Percentiles rank a stretch among this genome's conserved stretches.
Conservation (phyloP, 2,113 vertebrate genomes). For the Colossoma macropomum region DNA sequence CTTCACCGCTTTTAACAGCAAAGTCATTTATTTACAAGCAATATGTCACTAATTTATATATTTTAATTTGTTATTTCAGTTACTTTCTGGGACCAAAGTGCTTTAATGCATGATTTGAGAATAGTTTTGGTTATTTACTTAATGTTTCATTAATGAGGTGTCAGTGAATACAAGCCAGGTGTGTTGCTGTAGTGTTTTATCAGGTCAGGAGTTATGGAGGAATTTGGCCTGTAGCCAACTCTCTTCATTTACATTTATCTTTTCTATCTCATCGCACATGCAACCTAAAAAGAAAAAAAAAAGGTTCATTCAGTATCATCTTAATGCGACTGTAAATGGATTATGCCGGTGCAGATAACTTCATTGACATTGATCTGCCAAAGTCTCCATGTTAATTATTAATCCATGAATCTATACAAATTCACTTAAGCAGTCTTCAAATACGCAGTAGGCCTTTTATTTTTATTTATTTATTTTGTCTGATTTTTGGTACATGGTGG, state of each 20-base stretch:
- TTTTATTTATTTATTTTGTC: slow-evolving; percentile 30
- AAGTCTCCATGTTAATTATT: slow-evolving; percentile 72
- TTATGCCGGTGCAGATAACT: slow-evolving; percentile 69
- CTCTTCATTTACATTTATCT: neutral
- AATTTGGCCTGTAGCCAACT: slow-evolving; percentile 1
- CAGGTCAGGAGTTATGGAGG: neutral
- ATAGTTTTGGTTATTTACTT: neutral
- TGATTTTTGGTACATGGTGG: slow-evolving; percentile 49
- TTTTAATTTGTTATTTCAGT: too few species aligned
- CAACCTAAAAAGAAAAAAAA: slow-evolving; percentile 41
- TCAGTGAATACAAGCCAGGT: neutral
- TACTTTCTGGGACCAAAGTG: too few species aligned
- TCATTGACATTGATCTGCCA: slow-evolving; percentile 72
- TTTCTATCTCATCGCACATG: neutral
- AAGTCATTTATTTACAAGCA: too few species aligned
- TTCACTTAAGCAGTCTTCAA: slow-evolving; percentile 65
- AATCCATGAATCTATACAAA: slow-evolving; percentile 77
- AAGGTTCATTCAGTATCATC: slow-evolving; percentile 57
- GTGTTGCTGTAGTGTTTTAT: neutral
- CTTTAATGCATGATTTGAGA: neutral
- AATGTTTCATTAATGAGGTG: neutral
- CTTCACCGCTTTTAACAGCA: too few species aligned
- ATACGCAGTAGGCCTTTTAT: slow-evolving; percentile 63
- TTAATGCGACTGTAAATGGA: slow-evolving; percentile 67
- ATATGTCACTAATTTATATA: too few species aligned